Conservation (phyloP, 2,113 vertebrate genomes). For the Lethenteron reissneri region DNA sequence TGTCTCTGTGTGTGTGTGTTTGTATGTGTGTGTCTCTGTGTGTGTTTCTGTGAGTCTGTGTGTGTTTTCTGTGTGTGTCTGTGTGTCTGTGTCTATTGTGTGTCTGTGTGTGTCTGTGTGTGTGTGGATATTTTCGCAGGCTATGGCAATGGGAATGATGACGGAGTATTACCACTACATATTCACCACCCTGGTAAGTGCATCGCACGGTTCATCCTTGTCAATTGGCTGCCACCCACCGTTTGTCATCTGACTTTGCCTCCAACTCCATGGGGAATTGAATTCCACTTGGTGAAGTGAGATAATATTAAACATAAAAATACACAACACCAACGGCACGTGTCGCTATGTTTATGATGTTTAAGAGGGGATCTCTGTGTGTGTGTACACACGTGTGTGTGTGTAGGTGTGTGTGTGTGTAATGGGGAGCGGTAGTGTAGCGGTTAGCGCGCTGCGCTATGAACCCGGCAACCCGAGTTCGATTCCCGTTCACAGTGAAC, state of each 20-base stretch:
- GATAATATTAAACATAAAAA: too few relatives aligned
- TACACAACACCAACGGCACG: too few relatives aligned
- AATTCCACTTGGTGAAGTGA: too few relatives aligned
- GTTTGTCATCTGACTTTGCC: too few relatives aligned
- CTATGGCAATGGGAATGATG: constrained; percentile 99
- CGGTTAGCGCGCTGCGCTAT: too few relatives aligned
- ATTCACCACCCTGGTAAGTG: constrained; percentile 97
- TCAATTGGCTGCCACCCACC: too few relatives aligned
- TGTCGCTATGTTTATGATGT: background rate
- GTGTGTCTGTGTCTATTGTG: background rate
- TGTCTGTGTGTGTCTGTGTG: background rate
- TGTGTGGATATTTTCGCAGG: constrained; percentile 24
- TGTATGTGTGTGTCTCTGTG: background rate
- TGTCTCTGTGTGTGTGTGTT: background rate
- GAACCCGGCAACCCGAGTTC: too few relatives aligned
- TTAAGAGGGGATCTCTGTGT: background rate
- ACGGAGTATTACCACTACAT: constrained; percentile 99
- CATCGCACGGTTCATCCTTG: background rate
- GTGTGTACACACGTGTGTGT: background rate
- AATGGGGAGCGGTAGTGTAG: too few relatives aligned
- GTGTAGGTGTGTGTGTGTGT: background rate
- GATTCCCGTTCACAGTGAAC: too few relatives aligned
- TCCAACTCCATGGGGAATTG: too few relatives aligned
- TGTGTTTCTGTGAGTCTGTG: background rate
- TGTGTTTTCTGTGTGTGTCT: background rate